Evolutionary conservation across 1,140 invertebrate species (phyloP), one percentile per base, ranked within the genome.

Genomic region (Drosophila willistoni): DNA sequence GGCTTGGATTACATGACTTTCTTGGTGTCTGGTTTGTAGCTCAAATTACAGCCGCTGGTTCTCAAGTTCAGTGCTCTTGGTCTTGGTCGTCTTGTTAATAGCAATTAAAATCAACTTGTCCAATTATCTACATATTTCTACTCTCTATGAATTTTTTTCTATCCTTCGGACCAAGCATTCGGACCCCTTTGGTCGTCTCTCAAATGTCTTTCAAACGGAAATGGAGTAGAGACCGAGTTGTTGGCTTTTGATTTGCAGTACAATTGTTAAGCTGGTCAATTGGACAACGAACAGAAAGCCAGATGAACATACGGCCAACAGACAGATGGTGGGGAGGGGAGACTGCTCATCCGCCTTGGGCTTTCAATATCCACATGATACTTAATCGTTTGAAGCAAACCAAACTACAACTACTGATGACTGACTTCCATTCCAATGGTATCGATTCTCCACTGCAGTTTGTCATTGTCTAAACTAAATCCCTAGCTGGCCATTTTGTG

Each of bases 61-160:
- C 59, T 69, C 68, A 81, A 78, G 82, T 86, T 86, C 83, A 86
- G 22, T 85, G 82, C 71, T 71, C 80, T 65, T 55, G 68, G 34
- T 12, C 34, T 34, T 34, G 33, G 73, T 39, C 47, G 42, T 44
- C 51, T 77, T 29, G 36, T 36, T 57, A 66, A 61, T 14, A 14
- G 75, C 69, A 85, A 79, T 85, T 87, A 87, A 85, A 87, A 77
- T 73, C 64, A 66, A 77, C 44, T 69, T 60, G 64, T 39, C 64
- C 72, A 51, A 76, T 64, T 76, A 56, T 56, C 44, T 22, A 51
- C 17, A 51, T 51, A 51, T 73, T 75, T 75, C 57, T 19, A 29
- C 29, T 41, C 72, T 56, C 33, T 65, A 41, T 54, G 54, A 56
- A 56, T 56, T 29, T 56, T 56, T 13, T 12, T 22, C 44, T 47